These are phyloP conservation scores for Bursaphelenchus mucronatus DNA, from an alignment of 1,140 invertebrate species.

Conservation along the genomic window DNA sequence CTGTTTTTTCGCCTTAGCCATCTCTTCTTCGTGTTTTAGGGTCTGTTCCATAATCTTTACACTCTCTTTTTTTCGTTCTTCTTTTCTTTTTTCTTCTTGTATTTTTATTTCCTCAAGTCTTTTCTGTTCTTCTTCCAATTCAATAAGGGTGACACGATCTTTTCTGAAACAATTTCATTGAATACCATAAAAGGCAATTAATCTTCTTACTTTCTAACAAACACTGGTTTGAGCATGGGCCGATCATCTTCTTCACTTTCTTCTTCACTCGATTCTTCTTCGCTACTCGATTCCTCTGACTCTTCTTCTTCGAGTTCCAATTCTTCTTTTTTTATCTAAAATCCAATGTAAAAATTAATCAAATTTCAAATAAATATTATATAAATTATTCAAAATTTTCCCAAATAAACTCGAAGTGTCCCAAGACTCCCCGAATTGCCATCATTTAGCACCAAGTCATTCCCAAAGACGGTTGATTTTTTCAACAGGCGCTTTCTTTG, in stretches of 20 bases:
- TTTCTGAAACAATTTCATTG: constrained; percentile 62
- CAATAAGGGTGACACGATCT: constrained; percentile 87
- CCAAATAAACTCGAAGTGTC: no score
- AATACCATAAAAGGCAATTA: neutral
- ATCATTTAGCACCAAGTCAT: no score
- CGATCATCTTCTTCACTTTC: constrained; percentile 81
- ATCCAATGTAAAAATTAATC: no score
- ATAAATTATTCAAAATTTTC: no score
- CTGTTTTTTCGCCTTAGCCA: constrained; percentile 62
- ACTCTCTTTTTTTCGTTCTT: constrained; percentile 72
- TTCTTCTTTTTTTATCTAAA: constrained; percentile 64
- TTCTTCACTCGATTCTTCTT: constrained; percentile 69
- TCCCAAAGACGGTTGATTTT: no score
- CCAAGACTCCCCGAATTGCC: no score
- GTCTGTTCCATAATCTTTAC: constrained; percentile 78
- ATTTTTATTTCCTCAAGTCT: constrained; percentile 77
- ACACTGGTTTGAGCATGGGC: constrained; percentile 89
- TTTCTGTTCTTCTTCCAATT: constrained; percentile 80
- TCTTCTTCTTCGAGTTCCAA: constrained; percentile 67
- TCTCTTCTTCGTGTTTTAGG: constrained; percentile 68
- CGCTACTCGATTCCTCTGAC: constrained; percentile 64
- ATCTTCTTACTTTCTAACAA: constrained; percentile 74
- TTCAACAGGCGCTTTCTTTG: no score
- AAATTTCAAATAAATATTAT: no score
- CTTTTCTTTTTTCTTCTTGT: constrained; percentile 73